Evolutionary conservation across 2,113 vertebrate genomes (phyloP).

Genomic region (Megatriorchis doriae): DNA sequence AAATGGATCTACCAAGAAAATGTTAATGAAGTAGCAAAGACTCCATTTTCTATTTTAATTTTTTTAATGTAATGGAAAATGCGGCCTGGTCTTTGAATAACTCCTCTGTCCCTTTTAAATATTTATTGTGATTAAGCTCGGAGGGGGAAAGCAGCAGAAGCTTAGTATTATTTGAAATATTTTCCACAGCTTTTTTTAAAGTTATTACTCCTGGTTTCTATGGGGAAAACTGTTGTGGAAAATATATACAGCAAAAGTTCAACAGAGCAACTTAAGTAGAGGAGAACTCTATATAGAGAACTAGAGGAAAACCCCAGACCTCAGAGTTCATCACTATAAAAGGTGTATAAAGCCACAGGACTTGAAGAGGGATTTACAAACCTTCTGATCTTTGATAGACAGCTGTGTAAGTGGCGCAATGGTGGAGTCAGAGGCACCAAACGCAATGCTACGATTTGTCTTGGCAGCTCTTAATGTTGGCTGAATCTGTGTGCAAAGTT

Average conservation of each 20-base stretch:
- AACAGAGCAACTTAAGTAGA: background rate
- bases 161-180: conserved; percentile 28
- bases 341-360: background rate
- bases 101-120: background rate
- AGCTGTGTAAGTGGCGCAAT: fast-evolving
- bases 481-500: background rate
- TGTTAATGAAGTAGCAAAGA: background rate
- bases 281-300: conserved; percentile 13
- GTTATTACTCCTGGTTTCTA: conserved; percentile 45
- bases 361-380: background rate
- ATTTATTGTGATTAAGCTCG: background rate
- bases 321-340: conserved; percentile 9
- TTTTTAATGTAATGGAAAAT: conserved; percentile 10
- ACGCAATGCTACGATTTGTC: fast-evolving
- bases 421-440: background rate
- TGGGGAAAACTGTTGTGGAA: conserved; percentile 60
- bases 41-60: background rate
- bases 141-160: background rate
- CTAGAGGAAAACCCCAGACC: background rate
- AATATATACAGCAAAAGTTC: conserved; percentile 47
- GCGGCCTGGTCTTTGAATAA: background rate
- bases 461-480: background rate
- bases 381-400: background rate
- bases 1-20: background rate
- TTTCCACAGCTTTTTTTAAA: conserved; percentile 14